These are phyloP conservation scores for Elaphurus davidianus DNA, from an alignment of 2,113 vertebrate species.

Conservation along the genomic window DNA sequence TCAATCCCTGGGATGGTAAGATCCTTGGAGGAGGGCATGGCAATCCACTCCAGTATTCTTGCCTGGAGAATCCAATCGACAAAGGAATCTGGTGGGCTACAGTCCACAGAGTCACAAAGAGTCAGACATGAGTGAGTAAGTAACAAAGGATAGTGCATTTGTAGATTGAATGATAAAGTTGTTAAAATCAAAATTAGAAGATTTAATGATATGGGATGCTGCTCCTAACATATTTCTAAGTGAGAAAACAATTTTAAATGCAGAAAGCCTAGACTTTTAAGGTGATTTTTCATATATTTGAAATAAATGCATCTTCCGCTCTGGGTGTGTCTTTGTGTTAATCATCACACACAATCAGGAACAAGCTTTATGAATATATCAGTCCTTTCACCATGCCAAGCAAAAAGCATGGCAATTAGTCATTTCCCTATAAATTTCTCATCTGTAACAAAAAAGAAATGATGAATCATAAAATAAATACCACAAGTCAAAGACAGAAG, in stretches of 20 bases:
- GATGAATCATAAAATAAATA: conserved; percentile 5
- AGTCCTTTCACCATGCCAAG: neutral
- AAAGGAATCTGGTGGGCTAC: neutral
- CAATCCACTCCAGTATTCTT: neutral
- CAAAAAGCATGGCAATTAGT: neutral
- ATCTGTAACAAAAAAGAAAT: conserved; percentile 17
- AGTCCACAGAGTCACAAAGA: neutral
- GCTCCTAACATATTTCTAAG: neutral
- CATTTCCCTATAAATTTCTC: neutral
- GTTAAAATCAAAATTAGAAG: neutral
- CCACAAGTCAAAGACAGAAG: neutral
- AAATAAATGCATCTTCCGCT: neutral
- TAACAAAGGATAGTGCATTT: neutral
- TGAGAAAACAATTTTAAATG: neutral
- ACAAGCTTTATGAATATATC: neutral
- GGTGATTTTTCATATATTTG: too few species aligned
- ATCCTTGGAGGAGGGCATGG: neutral
- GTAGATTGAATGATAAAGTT: neutral
- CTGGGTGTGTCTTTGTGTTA: neutral
- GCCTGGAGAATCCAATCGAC: neutral
- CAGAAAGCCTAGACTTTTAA: too few species aligned
- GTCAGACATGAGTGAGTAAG: neutral
- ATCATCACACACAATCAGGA: neutral
- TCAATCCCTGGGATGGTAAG: neutral
- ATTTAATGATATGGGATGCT: neutral